These are phyloP conservation scores for Siphlonurus alternatus DNA, from an alignment of 2,888 invertebrate genomes.

Conservation along the genomic window DNA sequence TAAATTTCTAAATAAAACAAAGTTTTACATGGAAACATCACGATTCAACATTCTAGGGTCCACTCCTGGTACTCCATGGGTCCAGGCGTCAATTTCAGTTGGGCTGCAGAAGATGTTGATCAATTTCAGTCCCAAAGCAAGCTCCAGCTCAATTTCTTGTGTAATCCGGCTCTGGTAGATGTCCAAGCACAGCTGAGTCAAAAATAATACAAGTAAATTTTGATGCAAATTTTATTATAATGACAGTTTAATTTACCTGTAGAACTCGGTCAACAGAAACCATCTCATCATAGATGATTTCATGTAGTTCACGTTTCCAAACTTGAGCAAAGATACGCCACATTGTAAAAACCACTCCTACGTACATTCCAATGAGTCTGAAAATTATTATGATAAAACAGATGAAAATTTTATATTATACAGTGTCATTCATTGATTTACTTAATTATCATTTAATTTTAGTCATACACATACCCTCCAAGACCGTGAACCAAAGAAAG, in stretches of 20 bases:
- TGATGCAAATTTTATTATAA: neutral
- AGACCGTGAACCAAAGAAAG: neutral
- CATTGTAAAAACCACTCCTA: neutral
- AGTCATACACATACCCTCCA: neutral
- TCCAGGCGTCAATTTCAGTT: neutral
- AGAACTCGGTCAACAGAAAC: neutral
- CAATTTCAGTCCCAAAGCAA: neutral
- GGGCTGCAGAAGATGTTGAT: neutral
- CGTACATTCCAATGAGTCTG: neutral
- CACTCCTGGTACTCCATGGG: neutral
- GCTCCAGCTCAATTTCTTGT: neutral
- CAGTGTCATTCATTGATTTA: neutral
- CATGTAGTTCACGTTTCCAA: neutral
- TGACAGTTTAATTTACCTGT: too few species aligned
- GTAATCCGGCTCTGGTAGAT: conserved; percentile 1
- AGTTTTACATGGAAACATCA: too few species aligned
- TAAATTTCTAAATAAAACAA: too few species aligned
- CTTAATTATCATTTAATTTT: neutral
- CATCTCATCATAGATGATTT: conserved; percentile 1
- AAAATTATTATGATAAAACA: too few species aligned
- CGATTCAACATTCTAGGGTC: neutral
- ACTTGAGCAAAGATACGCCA: neutral
- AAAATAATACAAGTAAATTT: neutral
- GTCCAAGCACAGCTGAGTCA: conserved; percentile 1
- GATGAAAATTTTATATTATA: neutral